Evolutionary conservation across 2,113 vertebrate species (phyloP), one percentile per base, ranked within the genome.

Genomic region (Neogobius melanostomus): DNA sequence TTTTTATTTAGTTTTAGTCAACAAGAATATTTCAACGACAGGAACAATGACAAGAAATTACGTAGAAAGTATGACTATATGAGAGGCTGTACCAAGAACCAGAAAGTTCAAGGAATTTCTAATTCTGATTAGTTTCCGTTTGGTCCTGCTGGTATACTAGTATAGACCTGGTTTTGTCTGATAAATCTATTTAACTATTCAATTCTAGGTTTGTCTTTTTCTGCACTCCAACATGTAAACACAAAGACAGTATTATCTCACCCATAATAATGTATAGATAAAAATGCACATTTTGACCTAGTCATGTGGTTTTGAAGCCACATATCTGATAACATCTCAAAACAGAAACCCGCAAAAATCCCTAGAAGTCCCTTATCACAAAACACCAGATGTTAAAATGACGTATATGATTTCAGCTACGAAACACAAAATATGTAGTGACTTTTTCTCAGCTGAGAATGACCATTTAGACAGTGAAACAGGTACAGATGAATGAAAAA

Each of bases 311-410:
- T 75, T 71, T 62, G 72, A 73, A 53, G 52, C 6, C 36, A 5
- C 14, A 44, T 2, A 45, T 36, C 6, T 50, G 47, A 72, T 51
- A 69, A 79, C 28, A 44, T 81, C 21, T 69, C 6, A 80, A 64
- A 88, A 76, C 28, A 83, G 15, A 80, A 84, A 76, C 28, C 45
- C 74, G 71, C 71, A 82, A 3, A 36, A 49, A 86, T 79, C 49
- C 72, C 1, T 21, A 84, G 72, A 85, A 83, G 17, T 72, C 49
- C 54, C 75, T 81, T 67, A 82, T 89, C 75, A 76, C 36, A 74
- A 67, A 16, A 73, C 72, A 10, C 71, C 80, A 52, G 11, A 76
- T 45, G 72, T 70, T 76, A 8, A 8, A 44, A 48, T 61, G 59
- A 61, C 42, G 59, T 61, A n/a, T 68, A 44, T n/a, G 68, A 66